Evolutionary conservation across 1,140 invertebrate genomes (phyloP).

Genomic region (Drosophila erecta): DNA sequence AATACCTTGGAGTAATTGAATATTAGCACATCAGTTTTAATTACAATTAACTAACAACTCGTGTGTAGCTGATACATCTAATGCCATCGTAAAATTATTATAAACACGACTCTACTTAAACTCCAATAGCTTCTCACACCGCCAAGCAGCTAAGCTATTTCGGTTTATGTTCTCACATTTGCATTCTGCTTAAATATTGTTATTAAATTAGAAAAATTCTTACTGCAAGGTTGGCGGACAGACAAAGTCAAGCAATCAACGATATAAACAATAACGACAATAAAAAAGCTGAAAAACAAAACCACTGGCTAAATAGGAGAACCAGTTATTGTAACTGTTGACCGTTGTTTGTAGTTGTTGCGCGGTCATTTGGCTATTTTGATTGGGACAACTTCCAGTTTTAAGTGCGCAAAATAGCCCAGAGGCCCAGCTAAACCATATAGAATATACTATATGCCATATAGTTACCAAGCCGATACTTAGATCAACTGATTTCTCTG

Average conservation of each 20-base stretch:
- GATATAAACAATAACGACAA: constrained; percentile 54
- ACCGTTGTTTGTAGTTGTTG: constrained; percentile 30
- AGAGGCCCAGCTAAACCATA: constrained; percentile 51
- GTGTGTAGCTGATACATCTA: too few relatives aligned
- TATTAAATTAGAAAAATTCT: constrained; percentile 57
- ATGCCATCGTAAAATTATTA: not conserved
- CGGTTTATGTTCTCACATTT: constrained; percentile 39
- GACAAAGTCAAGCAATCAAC: constrained; percentile 29
- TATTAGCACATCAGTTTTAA: not conserved
- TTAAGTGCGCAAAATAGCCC: constrained; percentile 56
- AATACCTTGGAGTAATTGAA: not conserved
- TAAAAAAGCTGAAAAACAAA: constrained; percentile 38
- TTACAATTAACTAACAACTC: too few relatives aligned
- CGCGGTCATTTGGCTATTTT: constrained; percentile 72
- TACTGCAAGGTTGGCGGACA: constrained; percentile 57
- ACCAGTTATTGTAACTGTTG: constrained; percentile 77
- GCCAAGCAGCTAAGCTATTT: not conserved
- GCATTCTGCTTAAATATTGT: constrained; percentile 53
- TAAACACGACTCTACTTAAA: not conserved
- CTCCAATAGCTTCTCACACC: not conserved
- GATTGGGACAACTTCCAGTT: constrained; percentile 77
- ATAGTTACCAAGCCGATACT: constrained; percentile 48
- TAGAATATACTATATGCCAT: constrained; percentile 50
- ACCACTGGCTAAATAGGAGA: constrained; percentile 59
- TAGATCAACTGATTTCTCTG: constrained; percentile 28